phyloP scores from a whole-genome alignment of 1,140 invertebrate species.

The Leptinotarsa lineolata region DNA sequence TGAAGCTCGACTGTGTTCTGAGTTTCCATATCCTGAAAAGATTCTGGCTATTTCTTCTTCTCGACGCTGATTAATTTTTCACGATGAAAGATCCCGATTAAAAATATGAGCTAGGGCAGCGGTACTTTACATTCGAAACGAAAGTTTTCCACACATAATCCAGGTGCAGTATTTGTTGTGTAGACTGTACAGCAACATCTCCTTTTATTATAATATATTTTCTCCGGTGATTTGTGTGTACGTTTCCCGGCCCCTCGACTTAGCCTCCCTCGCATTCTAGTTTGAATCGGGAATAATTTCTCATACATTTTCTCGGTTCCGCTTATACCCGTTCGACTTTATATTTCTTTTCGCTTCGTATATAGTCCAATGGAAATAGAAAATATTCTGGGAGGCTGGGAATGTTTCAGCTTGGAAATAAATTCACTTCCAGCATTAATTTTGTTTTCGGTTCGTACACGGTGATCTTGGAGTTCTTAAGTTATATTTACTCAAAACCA shows the following conservation, averaged over 20 bases:
- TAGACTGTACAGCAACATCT: slow-evolving; percentile 48
- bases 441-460: no score
- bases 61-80: background rate
- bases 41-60: no score
- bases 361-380: slow-evolving; percentile 13
- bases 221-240: slow-evolving; percentile 53
- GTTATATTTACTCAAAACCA: no score
- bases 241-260: slow-evolving; percentile 37
- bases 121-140: background rate
- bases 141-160: background rate
- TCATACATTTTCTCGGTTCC: slow-evolving; percentile 48
- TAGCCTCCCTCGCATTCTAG: slow-evolving; percentile 19
- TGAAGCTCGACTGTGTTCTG: no score
- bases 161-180: slow-evolving; percentile 38
- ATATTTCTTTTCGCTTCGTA: slow-evolving; percentile 43
- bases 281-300: slow-evolving; percentile 52
- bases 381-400: slow-evolving; percentile 4
- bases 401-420: background rate
- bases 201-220: slow-evolving; percentile 55
- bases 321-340: slow-evolving; percentile 33
- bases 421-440: background rate
- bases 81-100: background rate
- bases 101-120: background rate
- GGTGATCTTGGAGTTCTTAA: no score
- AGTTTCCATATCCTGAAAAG: no score